Evolutionary conservation across 1,140 invertebrate species (phyloP), one percentile per base, ranked within the genome.

Genomic region (Vanessa tameamea): DNA sequence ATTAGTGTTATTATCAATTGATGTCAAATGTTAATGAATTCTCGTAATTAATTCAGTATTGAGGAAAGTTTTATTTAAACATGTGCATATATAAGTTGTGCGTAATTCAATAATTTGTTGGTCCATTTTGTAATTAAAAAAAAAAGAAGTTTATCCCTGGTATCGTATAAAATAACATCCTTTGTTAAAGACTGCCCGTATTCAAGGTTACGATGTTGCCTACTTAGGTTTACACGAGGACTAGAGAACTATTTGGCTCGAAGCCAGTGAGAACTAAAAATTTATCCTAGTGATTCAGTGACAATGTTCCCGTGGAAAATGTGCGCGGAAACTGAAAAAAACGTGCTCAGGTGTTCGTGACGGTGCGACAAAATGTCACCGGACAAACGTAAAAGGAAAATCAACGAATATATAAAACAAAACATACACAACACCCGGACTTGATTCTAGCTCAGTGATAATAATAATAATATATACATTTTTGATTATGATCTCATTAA

Each of bases 401-500:
- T 59, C 78, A 73, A 76, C 51, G 73, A 64, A 78, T 69, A 26
- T 73, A 64, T 71, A 72, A 68, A 80, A 67, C 43, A 4, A 69
- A 83, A 75, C 71, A 82, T 76, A 64, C 69, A 69, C 7, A 9
- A 9, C 31, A 72, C 73, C 80, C 88, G 87, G 80, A 88, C 87
- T 88, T 71, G 78, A 65, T 53, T 67, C 51, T 86, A 87, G 72
- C 70, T 63, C 64, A 78, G 79, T 80, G 76, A 68, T 75, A 69
- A 51, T 43, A 59, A 64, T 63, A 73, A 70, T 82, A 77, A 66
- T 37, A 37, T 43, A 43, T 43, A 69, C 68, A 68, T 66, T 47
- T 57, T 78, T 78, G 72, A 57, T 78, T 69, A 73, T 88, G 90
- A 92, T 92, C 89, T 92, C 90, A 87, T 80, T 89, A 87, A 85